These are phyloP conservation scores for Eulithis prunata DNA, from an alignment of 2,888 invertebrate species.

Conservation along the genomic window DNA sequence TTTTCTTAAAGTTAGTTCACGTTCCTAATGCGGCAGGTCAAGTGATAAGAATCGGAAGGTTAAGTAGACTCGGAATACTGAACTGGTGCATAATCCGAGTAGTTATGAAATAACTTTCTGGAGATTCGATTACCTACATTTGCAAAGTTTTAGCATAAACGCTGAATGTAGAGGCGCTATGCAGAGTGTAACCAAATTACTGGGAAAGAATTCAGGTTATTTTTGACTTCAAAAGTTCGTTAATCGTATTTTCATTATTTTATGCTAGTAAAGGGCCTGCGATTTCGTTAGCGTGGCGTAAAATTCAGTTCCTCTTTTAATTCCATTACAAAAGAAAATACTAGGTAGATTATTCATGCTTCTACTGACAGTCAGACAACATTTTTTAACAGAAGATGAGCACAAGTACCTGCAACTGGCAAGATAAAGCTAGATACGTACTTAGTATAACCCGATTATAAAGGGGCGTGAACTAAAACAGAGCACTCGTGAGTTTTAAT, in stretches of 20 bases:
- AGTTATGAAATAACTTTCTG: constrained; percentile 2
- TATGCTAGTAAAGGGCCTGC: too few species aligned
- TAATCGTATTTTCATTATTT: neutral
- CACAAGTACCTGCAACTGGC: constrained; percentile 10
- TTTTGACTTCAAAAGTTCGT: neutral
- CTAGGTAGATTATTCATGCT: too few species aligned
- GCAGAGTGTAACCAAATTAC: neutral
- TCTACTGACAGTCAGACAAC: too few species aligned
- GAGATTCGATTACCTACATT: neutral
- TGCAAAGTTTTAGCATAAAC: neutral
- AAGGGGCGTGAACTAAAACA: constrained; percentile 16
- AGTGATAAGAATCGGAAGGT: constrained; percentile 23
- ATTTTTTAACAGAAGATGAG: neutral
- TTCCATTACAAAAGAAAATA: too few species aligned
- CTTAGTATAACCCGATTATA: constrained; percentile 7
- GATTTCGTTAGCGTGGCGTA: too few species aligned
- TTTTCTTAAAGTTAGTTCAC: constrained; percentile 16
- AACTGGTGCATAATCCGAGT: constrained; percentile 1
- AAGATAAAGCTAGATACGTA: constrained; percentile 5
- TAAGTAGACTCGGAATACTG: constrained; percentile 9
- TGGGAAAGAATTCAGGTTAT: neutral
- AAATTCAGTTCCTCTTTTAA: too few species aligned
- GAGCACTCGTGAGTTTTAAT: constrained; percentile 28
- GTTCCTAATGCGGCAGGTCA: constrained; percentile 15
- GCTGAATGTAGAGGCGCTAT: neutral